These are phyloP conservation scores for Kradibia gibbosae DNA, from an alignment of 1,140 invertebrate genomes.

Conservation along the genomic window DNA sequence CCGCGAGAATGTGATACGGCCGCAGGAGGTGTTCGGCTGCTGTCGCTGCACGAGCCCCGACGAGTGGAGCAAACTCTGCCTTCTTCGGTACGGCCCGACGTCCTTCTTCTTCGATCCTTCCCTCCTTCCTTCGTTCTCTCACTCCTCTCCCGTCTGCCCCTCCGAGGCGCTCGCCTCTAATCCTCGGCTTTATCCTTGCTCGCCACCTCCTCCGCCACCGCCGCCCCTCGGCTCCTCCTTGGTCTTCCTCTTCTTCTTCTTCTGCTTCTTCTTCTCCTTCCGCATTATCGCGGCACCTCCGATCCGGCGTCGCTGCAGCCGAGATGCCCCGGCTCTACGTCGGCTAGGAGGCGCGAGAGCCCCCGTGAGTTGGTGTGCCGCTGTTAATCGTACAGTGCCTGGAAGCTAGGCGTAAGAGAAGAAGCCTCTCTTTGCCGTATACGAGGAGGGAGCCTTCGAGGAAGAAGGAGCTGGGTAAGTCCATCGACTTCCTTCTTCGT, in stretches of 20 bases:
- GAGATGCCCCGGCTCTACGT: not conserved
- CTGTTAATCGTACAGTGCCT: not conserved
- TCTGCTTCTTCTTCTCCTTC: not conserved
- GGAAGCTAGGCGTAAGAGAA: not conserved
- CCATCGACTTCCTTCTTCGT: not conserved
- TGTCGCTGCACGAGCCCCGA: not conserved
- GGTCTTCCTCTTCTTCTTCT: not conserved
- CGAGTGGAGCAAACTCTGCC: conserved; percentile 4
- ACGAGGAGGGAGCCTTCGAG: not conserved
- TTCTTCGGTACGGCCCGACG: conserved; percentile 17
- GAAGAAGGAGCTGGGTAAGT: not conserved
- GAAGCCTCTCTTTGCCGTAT: not conserved
- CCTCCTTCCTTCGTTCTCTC: not conserved
- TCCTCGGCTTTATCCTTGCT: not conserved
- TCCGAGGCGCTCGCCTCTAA: not conserved
- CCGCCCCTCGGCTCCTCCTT: not conserved
- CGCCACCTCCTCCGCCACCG: not conserved
- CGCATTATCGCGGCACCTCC: not conserved
- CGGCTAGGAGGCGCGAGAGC: not conserved
- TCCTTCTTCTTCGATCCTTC: not conserved
- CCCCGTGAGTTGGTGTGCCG: not conserved
- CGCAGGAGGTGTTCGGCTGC: not conserved
- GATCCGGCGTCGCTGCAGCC: not conserved
- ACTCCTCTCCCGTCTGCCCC: not conserved
- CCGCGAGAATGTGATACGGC: conserved; percentile 5